These are phyloP conservation scores for Vanessa atalanta DNA, from an alignment of 1,140 invertebrate genomes.

Conservation along the genomic window DNA sequence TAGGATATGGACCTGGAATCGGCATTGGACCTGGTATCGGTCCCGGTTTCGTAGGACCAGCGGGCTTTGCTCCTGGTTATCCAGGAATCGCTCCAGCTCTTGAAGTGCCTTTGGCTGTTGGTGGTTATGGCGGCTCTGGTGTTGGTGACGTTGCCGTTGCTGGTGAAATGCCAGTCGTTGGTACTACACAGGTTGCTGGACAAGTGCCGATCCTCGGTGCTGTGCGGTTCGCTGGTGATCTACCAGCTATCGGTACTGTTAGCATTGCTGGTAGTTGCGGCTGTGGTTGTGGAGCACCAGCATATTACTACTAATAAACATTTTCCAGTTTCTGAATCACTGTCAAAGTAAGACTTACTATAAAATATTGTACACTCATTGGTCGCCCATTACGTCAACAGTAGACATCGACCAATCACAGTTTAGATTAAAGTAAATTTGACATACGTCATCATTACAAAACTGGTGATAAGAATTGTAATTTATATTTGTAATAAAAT, in stretches of 20 bases:
- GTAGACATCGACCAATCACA: no score
- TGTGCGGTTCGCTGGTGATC: conserved; percentile 46
- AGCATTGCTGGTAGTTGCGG: conserved; percentile 50
- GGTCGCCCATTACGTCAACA: no score
- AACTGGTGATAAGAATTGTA: no score
- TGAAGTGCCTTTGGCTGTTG: neutral
- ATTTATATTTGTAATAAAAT: no score
- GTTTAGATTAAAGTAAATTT: no score
- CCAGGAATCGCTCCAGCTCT: neutral
- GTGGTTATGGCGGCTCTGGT: conserved; percentile 49
- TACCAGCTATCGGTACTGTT: conserved; percentile 52
- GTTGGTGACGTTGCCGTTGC: conserved; percentile 48
- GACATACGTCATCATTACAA: no score
- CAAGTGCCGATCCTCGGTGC: conserved; percentile 53
- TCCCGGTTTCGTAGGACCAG: neutral
- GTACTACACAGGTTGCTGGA: conserved; percentile 46
- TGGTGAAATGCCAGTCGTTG: conserved; percentile 51
- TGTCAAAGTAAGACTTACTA: no score
- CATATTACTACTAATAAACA: conserved; percentile 25
- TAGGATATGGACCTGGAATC: conserved; percentile 3
- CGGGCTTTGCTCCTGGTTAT: neutral
- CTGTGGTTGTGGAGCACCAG: conserved; percentile 38
- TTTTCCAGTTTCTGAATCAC: neutral
- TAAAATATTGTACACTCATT: no score
- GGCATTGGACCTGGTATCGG: conserved; percentile 16